Conservation (phyloP, 2,113 vertebrate species). For the Nansenia antarctica region DNA sequence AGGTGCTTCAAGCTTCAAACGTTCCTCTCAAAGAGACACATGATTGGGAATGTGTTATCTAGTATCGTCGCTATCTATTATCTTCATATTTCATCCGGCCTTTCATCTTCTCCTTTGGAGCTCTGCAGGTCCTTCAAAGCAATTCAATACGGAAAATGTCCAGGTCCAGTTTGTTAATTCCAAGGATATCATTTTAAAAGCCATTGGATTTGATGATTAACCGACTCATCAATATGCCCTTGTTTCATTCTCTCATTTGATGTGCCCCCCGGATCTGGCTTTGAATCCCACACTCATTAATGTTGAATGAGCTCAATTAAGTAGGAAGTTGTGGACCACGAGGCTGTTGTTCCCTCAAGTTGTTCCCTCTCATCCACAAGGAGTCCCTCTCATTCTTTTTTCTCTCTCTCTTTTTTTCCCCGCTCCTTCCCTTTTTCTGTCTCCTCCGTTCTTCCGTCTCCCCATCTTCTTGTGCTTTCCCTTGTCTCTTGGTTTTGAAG, state of each 20-base stretch:
- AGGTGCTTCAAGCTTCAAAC: background rate
- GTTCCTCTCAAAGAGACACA: background rate
- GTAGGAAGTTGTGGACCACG: constrained; percentile 37
- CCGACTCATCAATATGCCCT: background rate
- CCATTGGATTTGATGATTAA: background rate
- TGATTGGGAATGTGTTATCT: no score
- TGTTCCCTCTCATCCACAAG: constrained; percentile 12
- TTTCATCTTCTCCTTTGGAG: background rate
- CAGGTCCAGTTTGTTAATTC: background rate
- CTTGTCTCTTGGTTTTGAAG: no score
- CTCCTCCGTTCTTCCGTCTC: background rate
- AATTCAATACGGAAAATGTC: background rate
- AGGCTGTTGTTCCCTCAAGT: constrained; percentile 42
- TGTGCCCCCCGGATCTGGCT: constrained; percentile 6
- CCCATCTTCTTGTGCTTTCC: background rate
- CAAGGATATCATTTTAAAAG: background rate
- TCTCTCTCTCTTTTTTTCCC: background rate
- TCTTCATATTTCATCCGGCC: background rate
- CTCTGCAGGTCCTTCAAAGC: no score
- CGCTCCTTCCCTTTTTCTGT: constrained; percentile 3
- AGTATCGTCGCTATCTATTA: no score
- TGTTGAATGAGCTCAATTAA: constrained; percentile 54
- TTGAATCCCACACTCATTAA: constrained; percentile 49
- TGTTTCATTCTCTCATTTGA: background rate
- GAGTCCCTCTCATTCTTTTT: no score